Conservation (phyloP, 2,888 invertebrate genomes). For the Mesorhabditis belari region DNA sequence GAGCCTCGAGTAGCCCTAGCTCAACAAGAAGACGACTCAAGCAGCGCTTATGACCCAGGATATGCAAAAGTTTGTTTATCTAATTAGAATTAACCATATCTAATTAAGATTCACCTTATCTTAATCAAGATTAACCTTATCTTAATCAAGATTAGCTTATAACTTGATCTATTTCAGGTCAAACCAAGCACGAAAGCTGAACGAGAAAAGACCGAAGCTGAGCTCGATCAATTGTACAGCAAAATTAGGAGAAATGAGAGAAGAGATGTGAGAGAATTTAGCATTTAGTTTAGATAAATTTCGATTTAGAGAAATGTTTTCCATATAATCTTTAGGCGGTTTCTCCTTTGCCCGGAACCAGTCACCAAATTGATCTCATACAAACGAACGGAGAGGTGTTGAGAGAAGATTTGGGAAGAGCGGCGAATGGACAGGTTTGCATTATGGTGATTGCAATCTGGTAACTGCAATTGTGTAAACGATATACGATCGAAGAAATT, state of each 20-base stretch:
- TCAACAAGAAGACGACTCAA: slow-evolving; percentile 20
- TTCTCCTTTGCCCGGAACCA: background rate
- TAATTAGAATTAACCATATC: background rate
- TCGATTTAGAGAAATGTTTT: background rate
- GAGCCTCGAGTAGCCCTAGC: slow-evolving; percentile 14
- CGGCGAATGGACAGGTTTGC: too few relatives aligned
- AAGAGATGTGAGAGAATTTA: background rate
- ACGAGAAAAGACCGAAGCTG: slow-evolving; percentile 23
- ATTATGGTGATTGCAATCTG: too few relatives aligned
- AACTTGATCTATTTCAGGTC: slow-evolving; percentile 6
- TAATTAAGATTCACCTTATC: too few relatives aligned
- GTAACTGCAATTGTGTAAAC: too few relatives aligned
- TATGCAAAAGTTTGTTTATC: slow-evolving; percentile 42
- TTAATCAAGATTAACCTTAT: too few relatives aligned
- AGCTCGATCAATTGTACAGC: slow-evolving; percentile 39
- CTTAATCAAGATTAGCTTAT: too few relatives aligned
- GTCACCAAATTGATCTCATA: background rate
- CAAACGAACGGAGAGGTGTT: background rate
- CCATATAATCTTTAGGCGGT: background rate
- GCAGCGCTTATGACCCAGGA: slow-evolving; percentile 40
- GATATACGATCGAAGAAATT: too few relatives aligned
- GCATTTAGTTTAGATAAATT: background rate
- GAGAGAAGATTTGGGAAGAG: background rate
- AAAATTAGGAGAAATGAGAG: background rate
- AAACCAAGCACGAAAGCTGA: slow-evolving; percentile 4